A percentile compares a stretch with the other conserved stretches of the same genome.
Evolutionary conservation across 2,888 invertebrate species (phyloP).

Genomic region (Nezara viridula): DNA sequence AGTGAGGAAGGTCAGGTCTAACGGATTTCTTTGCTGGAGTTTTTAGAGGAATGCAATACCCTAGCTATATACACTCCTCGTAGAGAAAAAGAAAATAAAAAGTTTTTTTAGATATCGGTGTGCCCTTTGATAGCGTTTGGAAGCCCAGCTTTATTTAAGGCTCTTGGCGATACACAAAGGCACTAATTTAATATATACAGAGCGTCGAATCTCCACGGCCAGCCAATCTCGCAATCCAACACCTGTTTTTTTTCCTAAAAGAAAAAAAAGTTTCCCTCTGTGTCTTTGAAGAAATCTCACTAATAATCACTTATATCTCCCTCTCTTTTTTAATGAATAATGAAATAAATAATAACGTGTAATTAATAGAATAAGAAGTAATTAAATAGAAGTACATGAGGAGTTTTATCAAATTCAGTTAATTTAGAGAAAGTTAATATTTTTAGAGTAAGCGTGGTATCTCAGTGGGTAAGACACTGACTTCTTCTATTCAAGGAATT

Average conservation of each 20-base stretch:
- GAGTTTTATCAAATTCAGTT: too few relatives aligned
- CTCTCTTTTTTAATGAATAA: too few relatives aligned
- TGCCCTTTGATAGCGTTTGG: conserved; percentile 10
- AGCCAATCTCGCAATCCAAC: not conserved
- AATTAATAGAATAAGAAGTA: too few relatives aligned
- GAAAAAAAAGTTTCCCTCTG: not conserved
- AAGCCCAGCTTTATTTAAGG: not conserved
- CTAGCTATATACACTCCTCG: not conserved
- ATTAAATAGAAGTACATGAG: too few relatives aligned
- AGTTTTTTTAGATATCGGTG: not conserved
- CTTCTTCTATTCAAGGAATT: too few relatives aligned
- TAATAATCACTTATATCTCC: too few relatives aligned
- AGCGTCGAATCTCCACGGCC: not conserved
- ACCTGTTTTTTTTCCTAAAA: not conserved
- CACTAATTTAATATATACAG: conserved; percentile 21
- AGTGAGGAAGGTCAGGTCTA: too few relatives aligned
- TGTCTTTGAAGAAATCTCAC: not conserved
- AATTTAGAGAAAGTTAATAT: too few relatives aligned
- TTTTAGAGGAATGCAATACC: not conserved
- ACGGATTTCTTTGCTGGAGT: too few relatives aligned
- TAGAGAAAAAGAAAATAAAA: not conserved
- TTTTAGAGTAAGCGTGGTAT: too few relatives aligned
- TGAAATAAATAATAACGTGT: too few relatives aligned
- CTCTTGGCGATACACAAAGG: not conserved
- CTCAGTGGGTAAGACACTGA: too few relatives aligned